Conservation (phyloP, 2,888 invertebrate genomes). For the Sinohyriopsis cumingii region DNA sequence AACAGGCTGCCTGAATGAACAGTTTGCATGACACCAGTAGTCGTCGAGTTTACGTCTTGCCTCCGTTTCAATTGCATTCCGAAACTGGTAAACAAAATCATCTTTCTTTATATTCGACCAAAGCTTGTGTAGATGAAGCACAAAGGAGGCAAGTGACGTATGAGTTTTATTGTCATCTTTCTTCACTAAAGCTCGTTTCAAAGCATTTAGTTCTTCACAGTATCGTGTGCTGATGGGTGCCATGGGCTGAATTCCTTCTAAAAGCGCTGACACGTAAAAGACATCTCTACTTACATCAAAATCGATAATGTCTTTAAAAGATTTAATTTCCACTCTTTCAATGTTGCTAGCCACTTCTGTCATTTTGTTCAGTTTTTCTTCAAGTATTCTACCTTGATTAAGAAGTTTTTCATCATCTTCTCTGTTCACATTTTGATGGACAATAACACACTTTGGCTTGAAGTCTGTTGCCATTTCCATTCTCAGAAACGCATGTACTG, state of each 20-base stretch:
- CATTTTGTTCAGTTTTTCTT: conserved; percentile 15
- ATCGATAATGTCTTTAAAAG: conserved; percentile 16
- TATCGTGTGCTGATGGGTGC: conserved; percentile 14
- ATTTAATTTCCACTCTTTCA: conserved; percentile 4
- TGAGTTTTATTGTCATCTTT: too few relatives aligned
- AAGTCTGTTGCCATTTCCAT: conserved; percentile 15
- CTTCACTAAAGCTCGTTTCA: not conserved
- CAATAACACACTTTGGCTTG: conserved; percentile 11
- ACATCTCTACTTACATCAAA: conserved; percentile 14
- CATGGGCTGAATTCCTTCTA: conserved; percentile 24
- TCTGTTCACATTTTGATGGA: conserved; percentile 25
- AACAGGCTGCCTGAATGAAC: too few relatives aligned
- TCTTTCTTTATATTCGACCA: conserved; percentile 25
- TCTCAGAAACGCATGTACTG: conserved; percentile 23
- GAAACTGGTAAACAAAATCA: conserved; percentile 25
- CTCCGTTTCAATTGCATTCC: conserved; percentile 19
- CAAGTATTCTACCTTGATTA: conserved; percentile 6
- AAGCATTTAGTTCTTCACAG: conserved; percentile 1
- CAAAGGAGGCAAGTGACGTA: not conserved
- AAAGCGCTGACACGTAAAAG: conserved; percentile 15
- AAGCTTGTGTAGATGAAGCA: conserved; percentile 6
- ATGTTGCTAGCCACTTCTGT: conserved; percentile 9
- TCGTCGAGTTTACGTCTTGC: conserved; percentile 14
- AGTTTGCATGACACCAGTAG: not conserved
- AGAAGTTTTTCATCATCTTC: conserved; percentile 4